These are phyloP conservation scores for Taeniopygia guttata DNA, from an alignment of 2,797 vertebrate species.

Conservation along the genomic window DNA sequence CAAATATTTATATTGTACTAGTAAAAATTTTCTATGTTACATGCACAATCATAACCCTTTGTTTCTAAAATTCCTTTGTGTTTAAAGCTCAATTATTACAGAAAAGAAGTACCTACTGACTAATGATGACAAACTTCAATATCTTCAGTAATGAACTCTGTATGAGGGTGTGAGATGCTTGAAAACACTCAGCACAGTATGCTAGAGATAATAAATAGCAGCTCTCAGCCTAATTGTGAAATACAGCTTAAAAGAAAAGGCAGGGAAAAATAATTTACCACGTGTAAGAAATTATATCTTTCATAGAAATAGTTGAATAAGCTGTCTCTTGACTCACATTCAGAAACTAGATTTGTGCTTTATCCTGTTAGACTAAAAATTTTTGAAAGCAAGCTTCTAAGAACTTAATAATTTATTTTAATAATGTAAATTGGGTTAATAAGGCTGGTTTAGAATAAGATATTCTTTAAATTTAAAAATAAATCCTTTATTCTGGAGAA, in stretches of 20 bases:
- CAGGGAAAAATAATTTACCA: not conserved
- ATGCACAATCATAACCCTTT: not conserved
- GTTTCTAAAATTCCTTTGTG: not conserved
- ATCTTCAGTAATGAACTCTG: not conserved
- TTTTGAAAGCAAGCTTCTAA: not conserved
- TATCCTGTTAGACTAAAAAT: not conserved
- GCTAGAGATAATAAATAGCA: not conserved
- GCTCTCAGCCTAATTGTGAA: not conserved
- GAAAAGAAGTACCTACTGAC: not conserved
- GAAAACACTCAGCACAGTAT: not conserved
- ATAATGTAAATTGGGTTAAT: not conserved
- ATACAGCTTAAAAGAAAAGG: not conserved
- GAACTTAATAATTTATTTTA: not conserved
- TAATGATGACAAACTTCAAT: not conserved
- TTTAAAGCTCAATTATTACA: not conserved
- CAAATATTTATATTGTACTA: not conserved
- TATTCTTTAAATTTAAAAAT: not conserved
- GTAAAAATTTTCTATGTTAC: not conserved
- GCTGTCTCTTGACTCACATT: not conserved
- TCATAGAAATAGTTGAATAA: not conserved
- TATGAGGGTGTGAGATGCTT: not conserved
- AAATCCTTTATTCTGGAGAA: not conserved
- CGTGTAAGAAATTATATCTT: not conserved
- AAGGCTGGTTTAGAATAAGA: not conserved
- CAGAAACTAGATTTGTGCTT: not conserved